Evolutionary conservation across 1,140 invertebrate genomes (phyloP), one percentile per base, ranked within the genome.

Genomic region (Musca domestica): DNA sequence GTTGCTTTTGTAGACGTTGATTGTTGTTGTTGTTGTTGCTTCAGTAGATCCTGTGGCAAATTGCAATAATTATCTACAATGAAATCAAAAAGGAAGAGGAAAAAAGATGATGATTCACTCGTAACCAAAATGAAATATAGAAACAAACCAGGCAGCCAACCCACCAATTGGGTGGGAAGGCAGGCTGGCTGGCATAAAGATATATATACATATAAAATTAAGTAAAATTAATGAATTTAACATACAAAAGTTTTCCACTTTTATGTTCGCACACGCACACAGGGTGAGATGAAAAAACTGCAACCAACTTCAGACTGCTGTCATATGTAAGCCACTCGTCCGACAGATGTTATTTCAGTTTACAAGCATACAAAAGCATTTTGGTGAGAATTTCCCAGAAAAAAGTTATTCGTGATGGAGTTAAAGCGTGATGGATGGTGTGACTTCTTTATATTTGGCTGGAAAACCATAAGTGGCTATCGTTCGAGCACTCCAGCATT

Each of bases 61-160:
- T 58, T 58, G 54, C 54, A 58, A 58, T 58, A 58, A 58, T 58
- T 58, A 58, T 58, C 54, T 58, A 58, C 54, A 58, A 58, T 58
- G 54, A 27, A 58, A 41, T 41, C 34, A 41, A 41, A 58, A 20
- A 17, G 27, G 27, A 30, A 30, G 27, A 58, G 25, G 19, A n/a
- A 58, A 34, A 58, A 54, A 54, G 3, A 54, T 10, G 34, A 41
- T 41, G 34, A 41, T 41, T 41, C 34, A 41, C 5, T 41, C 34
- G 12, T 41, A 41, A 10, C 34, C 34, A 41, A 3, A 14, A 54
- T 54, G 6, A 22, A 9, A 54, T 25, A 54, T 12, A 20, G 49
- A 22, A 51, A 51, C 17, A 19, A 20, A 51, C 19, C 17, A 51
- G 15, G 41, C 41, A 46, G 3, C 20, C 17, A 19, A 19, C 6